A percentile compares a stretch with the other conserved stretches of the same genome.
These are phyloP conservation scores for Diarsia dahlii DNA, from an alignment of 2,888 invertebrate genomes.

Conservation along the genomic window DNA sequence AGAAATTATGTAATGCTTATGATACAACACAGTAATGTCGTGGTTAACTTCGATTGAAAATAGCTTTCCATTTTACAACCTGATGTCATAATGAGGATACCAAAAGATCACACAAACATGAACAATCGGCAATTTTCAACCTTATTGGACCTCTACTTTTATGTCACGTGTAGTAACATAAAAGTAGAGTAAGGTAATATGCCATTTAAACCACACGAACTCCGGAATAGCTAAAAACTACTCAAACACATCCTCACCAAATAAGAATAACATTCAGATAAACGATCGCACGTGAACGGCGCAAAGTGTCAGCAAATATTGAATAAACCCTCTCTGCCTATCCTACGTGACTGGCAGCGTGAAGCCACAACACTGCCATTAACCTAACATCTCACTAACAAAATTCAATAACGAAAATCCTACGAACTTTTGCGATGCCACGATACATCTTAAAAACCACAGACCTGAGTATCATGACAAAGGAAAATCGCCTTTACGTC, in stretches of 20 bases:
- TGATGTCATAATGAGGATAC: neutral
- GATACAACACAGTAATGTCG: neutral
- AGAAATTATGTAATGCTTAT: no score
- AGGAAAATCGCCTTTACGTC: constrained; percentile 51
- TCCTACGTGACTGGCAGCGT: constrained; percentile 52
- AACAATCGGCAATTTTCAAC: neutral
- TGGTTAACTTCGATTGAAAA: neutral
- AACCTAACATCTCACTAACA: constrained; percentile 75
- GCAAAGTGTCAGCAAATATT: constrained; percentile 52
- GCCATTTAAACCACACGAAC: neutral
- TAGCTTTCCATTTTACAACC: neutral
- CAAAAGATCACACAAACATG: neutral
- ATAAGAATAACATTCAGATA: constrained; percentile 25
- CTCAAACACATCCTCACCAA: constrained; percentile 21
- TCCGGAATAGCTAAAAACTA: constrained; percentile 4
- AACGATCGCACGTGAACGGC: constrained; percentile 30
- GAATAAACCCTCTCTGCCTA: constrained; percentile 41
- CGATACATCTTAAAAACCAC: constrained; percentile 62
- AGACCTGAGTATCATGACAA: constrained; percentile 24
- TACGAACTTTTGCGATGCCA: constrained; percentile 70
- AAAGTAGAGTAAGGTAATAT: no score
- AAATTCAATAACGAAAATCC: constrained; percentile 80
- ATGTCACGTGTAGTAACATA: no score
- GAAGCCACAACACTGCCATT: constrained; percentile 64
- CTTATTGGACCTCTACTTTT: neutral